Evolutionary conservation across 1,140 invertebrate species (phyloP), one percentile per base, ranked within the genome.

Genomic region (Meteorus sp.): DNA sequence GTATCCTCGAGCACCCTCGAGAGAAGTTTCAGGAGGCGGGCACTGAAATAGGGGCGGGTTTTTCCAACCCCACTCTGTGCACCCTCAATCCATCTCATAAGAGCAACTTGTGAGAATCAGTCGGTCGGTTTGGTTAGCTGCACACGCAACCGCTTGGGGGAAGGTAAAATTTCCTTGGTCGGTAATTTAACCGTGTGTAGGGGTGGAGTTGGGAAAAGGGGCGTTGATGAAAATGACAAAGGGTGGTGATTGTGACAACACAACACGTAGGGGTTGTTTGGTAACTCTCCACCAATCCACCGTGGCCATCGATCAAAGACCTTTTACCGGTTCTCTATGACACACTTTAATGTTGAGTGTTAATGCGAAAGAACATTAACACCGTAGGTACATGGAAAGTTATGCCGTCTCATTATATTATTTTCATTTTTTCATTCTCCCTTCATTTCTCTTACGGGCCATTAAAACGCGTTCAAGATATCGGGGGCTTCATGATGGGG

Each of bases 341-440:
- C 67, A 29, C 59, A 53, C 50, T 78, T 76, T 74, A n/a, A 71
- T 68, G 68, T 72, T 68, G 72, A 77, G 77, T 76, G 75, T 73
- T 78, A 76, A 78, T 76, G 72, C 64, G 73, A 74, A 74, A 73
- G 70, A 60, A 70, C 74, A 79, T 80, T 78, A 79, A 73, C 66
- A 13, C 35, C 35, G 15, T 13, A 13, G n/a, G n/a, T n/a, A n/a
- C n/a, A n/a, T n/a, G n/a, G n/a, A n/a, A n/a, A n/a, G n/a, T n/a
- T n/a, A n/a, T n/a, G n/a, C n/a, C n/a, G n/a, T n/a, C n/a, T n/a
- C n/a, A n/a, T n/a, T n/a, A n/a, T n/a, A n/a, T n/a, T n/a, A n/a
- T n/a, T n/a, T n/a, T n/a, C n/a, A n/a, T n/a, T n/a, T n/a, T n/a
- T n/a, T n/a, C n/a, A n/a, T n/a, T n/a, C n/a, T n/a, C n/a, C n/a